Evolutionary conservation across 2,797 vertebrate genomes (phyloP), one percentile per base, ranked within the genome.

Genomic region (Monodelphis domestica): DNA sequence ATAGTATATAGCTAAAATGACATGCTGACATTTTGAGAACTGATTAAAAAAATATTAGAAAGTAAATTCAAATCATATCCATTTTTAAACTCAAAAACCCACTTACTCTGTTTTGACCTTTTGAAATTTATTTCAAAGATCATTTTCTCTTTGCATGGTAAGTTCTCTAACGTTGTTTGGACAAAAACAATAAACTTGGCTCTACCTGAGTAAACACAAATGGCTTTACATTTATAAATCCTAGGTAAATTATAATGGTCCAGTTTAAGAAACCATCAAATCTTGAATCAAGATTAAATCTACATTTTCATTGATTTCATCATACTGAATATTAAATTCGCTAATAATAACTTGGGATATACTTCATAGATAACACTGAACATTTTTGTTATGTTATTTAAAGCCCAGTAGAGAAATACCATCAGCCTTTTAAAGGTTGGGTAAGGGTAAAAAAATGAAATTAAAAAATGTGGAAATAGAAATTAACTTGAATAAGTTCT

Each of bases 41-140:
- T 45, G 95, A 55, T 5, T 26, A 15, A 59, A 59, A 89, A 88
- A 54, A 56, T 55, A 5, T 30, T 91, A 11, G 33, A 30, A 91
- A 91, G 57, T 28, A 87, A 50, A 45, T 70, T 56, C 15, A 87
- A 12, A 52, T 24, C 30, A 89, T 94, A n/a, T 33, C 52, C 28
- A 87, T 2, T 89, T 95, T 54, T 89, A n/a, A 91, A 95, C 84
- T 92, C 87, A 91, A n/a, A 95, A 88, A 45, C 30, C 92, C 54
- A n/a, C 24, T 93, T 50, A 28, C 14, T 70, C 55, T 93, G 45
- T 52, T 96, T 5, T 93, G 88, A 89, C 28, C 87, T 91, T 96
- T 89, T 90, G 89, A 26, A 50, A 55, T 78, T 14, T 5, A 70
- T 87, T 91, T 94, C 89, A 88, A 26, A 96, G 90, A 88, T 95